phyloP scores from a whole-genome alignment of 2,888 invertebrate genomes.

The Rhimphoctona megacephalus region DNA sequence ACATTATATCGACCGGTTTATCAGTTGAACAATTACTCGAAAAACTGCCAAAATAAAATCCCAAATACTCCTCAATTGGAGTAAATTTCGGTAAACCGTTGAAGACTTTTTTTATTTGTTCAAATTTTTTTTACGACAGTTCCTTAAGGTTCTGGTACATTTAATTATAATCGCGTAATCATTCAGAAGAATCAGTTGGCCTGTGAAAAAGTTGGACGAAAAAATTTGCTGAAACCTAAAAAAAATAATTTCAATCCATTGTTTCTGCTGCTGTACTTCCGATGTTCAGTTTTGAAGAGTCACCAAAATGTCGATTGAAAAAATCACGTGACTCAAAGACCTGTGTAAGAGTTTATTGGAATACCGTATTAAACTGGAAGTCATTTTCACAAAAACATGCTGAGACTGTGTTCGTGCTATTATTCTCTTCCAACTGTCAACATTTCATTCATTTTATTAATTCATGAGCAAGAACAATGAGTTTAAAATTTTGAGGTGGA shows the following conservation, averaged over 20 bases:
- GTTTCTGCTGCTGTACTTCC: not conserved
- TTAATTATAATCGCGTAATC: no score
- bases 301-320: not conserved
- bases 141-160: no score
- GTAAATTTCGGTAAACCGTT: not conserved
- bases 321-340: not conserved
- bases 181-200: no score
- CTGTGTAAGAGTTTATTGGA: not conserved
- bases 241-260: not conserved
- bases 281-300: not conserved
- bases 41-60: not conserved
- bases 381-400: not conserved
- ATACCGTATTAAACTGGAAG: not conserved
- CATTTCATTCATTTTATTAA: not conserved
- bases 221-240: not conserved
- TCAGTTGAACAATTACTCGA: not conserved
- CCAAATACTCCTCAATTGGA: not conserved
- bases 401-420: not conserved
- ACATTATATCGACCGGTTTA: not conserved
- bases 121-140: no score
- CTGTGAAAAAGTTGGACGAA: not conserved
- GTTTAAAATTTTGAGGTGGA: conserved; percentile 13
- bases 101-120: not conserved
- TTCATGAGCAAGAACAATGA: not conserved
- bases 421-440: not conserved